Conservation (phyloP, 2,888 invertebrate genomes). For the Acrobasis suavella region DNA sequence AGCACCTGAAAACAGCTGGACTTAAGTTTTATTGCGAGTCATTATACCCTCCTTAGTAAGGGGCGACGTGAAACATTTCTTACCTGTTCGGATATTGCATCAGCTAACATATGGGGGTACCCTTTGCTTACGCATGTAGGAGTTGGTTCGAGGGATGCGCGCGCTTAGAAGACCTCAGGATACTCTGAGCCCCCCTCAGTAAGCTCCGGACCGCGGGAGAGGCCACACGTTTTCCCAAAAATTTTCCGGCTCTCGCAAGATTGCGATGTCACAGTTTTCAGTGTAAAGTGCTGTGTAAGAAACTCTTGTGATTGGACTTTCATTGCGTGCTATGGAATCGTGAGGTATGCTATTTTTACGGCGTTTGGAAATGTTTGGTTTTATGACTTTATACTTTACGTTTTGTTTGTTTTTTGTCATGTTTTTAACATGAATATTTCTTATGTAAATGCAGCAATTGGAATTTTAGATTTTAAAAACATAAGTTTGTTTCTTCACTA, state of each 20-base stretch:
- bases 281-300: slow-evolving; percentile 53
- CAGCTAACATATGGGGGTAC: slow-evolving; percentile 54
- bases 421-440: neutral
- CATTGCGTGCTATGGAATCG: slow-evolving; percentile 43
- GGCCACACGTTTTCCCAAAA: slow-evolving; percentile 53
- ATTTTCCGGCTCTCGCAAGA: slow-evolving; percentile 48
- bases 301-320: slow-evolving; percentile 55
- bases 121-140: slow-evolving; percentile 45
- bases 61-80: slow-evolving; percentile 51
- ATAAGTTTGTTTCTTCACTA: too few species aligned
- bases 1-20: slow-evolving; percentile 37
- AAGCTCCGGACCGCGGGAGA: slow-evolving; percentile 45
- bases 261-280: slow-evolving; percentile 39
- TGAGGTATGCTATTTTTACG: slow-evolving; percentile 40
- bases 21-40: slow-evolving; percentile 39
- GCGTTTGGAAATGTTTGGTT: slow-evolving; percentile 3
- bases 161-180: slow-evolving; percentile 64
- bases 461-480: neutral
- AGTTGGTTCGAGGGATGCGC: slow-evolving; percentile 70
- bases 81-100: slow-evolving; percentile 63
- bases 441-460: neutral
- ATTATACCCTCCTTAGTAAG: slow-evolving; percentile 42
- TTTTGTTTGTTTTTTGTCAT: neutral
- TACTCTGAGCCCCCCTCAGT: slow-evolving; percentile 71
- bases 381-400: slow-evolving; percentile 1